These are phyloP conservation scores for Ormyrus thymus DNA, from an alignment of 2,888 invertebrate genomes.

Conservation along the genomic window DNA sequence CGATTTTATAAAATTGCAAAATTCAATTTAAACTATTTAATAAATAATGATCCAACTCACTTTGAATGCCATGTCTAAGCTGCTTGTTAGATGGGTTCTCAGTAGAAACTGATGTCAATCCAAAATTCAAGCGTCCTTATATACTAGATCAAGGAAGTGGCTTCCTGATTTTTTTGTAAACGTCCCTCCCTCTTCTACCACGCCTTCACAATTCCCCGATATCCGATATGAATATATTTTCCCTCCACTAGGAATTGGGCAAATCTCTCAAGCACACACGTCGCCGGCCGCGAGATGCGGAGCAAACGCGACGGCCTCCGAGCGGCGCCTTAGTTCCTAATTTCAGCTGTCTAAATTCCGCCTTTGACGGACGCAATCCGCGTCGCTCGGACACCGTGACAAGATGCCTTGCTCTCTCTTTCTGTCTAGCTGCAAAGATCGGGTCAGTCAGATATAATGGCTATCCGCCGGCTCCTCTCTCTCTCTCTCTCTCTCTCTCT, in stretches of 20 bases:
- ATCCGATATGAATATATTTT: not conserved
- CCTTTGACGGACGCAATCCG: not conserved
- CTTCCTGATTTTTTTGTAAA: conserved; percentile 35
- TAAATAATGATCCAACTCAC: conserved; percentile 42
- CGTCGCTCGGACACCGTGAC: not conserved
- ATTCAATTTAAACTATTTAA: not conserved
- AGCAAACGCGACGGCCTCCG: not conserved
- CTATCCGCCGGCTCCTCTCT: conserved; percentile 18
- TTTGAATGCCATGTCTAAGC: conserved; percentile 60
- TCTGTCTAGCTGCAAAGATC: conserved; percentile 21
- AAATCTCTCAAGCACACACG: conserved; percentile 1
- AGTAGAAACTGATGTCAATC: conserved; percentile 60
- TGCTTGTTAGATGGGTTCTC: conserved; percentile 57
- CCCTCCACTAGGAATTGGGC: conserved; percentile 6
- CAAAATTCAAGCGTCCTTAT: conserved; percentile 53
- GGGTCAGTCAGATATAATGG: conserved; percentile 33
- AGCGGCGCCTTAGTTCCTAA: conserved; percentile 14
- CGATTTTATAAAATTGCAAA: not conserved
- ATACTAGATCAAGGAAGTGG: conserved; percentile 51
- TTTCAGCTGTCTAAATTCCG: conserved; percentile 5
- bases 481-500: conserved; percentile 3
- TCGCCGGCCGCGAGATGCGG: not conserved
- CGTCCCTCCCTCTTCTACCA: conserved; percentile 20
- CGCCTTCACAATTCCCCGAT: conserved; percentile 23
- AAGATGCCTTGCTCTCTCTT: conserved; percentile 17